Evolutionary conservation across 1,140 invertebrate genomes (phyloP), one percentile per base, ranked within the genome.

Genomic region (Hycleus phaleratus): DNA sequence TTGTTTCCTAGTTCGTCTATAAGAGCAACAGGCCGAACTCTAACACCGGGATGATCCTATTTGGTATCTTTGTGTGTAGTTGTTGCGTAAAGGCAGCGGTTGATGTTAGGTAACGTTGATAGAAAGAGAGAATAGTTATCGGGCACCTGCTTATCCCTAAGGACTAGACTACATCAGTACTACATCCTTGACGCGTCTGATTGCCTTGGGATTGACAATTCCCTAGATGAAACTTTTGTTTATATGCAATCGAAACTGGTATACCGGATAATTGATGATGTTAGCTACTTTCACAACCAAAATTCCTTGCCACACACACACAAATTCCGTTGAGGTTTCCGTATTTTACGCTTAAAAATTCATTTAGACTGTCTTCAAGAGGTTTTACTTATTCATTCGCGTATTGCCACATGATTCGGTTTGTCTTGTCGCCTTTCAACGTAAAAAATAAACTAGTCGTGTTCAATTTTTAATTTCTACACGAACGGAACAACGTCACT

Each of bases 161-260:
- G 56, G 59, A 44, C 4, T 18, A 53, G 26, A 47, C 38, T 53
- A 26, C 39, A 45, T 32, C 57, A 57, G 56, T 58, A 52, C 18
- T 18, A 18, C 50, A 53, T 43, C 51, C 49, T 53, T 50, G 60
- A 46, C 46, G 55, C 50, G 26, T 38, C 56, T 61, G 60, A 61
- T 61, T 61, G 60, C 60, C 60, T 49, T 18, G 60, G 60, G 60
- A 61, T 42, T 9, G 42, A n/a, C 43, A 25, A 46, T 50, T 53
- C 59, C 53, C 59, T 39, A 18, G 45, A 25, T 55, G 55, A 49
- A 53, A 42, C 60, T 55, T 61, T 53, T 61, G 60, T 61, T 61
- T 61, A 18, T 18, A 61, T 61, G 56, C 60, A 61, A 52, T 58
- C 60, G 55, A 58, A 61, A 61, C 52, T 57, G 56, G 50, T 57